phyloP scores from a whole-genome alignment of 2,797 vertebrate genomes.

The Orientallactaga sibirica region DNA sequence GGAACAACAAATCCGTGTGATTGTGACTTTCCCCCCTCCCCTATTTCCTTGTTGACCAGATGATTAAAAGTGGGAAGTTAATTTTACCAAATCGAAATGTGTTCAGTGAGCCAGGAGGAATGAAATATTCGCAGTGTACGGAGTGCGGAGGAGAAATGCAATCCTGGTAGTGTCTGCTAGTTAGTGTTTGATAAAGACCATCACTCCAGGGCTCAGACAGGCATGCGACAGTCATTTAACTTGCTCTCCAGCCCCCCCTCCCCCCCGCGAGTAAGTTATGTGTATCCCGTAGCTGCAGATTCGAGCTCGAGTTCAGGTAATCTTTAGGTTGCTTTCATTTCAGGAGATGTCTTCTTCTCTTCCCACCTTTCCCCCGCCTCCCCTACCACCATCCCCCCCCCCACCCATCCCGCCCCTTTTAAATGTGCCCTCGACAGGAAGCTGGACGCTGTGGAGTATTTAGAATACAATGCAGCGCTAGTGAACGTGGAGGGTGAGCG shows the following conservation, averaged over 20 bases:
- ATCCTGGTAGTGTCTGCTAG: too few species aligned
- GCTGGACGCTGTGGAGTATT: constrained; percentile 60
- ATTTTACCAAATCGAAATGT: neutral
- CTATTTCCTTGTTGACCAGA: constrained; percentile 56
- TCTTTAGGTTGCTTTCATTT: neutral
- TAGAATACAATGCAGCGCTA: constrained; percentile 67
- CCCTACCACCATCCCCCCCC: neutral
- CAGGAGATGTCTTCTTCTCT: neutral
- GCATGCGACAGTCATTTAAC: neutral
- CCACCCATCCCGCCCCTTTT: neutral
- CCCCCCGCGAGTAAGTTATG: neutral
- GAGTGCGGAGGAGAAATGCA: neutral
- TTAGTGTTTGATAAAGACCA: neutral
- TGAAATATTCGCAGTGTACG: neutral
- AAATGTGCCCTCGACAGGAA: constrained; percentile 53
- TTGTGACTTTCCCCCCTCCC: constrained; percentile 67
- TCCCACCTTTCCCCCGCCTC: neutral
- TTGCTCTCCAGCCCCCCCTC: neutral
- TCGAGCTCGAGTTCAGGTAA: neutral
- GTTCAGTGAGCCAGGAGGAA: constrained; percentile 48
- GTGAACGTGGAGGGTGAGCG: neutral
- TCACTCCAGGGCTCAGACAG: neutral
- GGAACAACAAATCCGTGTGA: neutral
- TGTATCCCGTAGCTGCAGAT: neutral
- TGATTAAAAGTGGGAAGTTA: constrained; percentile 63